Conservation (phyloP, 2,113 vertebrate species). For the Coreoperca whiteheadi region DNA sequence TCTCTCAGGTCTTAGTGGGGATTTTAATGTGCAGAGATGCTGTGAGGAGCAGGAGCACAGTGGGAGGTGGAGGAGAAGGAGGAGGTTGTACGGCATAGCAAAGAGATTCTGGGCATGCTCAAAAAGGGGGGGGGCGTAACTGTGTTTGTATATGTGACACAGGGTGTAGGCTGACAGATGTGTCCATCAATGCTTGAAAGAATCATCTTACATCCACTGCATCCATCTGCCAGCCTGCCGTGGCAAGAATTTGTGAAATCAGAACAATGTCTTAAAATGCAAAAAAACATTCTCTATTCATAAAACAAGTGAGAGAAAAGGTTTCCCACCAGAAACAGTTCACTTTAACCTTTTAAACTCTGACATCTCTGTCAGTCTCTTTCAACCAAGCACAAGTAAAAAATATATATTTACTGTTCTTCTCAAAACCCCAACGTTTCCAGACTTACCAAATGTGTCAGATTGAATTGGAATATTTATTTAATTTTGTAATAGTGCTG, state of each 20-base stretch:
- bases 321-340: background rate
- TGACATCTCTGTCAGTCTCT: background rate
- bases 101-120: slow-evolving; percentile 13
- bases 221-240: slow-evolving; percentile 68
- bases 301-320: background rate
- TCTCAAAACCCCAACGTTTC: background rate
- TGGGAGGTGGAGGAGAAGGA: slow-evolving; percentile 61
- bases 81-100: slow-evolving; percentile 32
- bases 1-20: slow-evolving; percentile 59
- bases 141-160: slow-evolving; percentile 22
- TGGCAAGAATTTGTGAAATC: slow-evolving; percentile 9
- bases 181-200: slow-evolving; percentile 67
- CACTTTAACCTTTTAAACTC: background rate
- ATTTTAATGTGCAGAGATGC: slow-evolving; percentile 59
- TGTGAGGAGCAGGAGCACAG: slow-evolving; percentile 69
- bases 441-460: background rate
- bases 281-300: background rate
- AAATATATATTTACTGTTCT: background rate
- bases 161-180: slow-evolving; percentile 67
- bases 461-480: background rate
- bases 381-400: background rate
- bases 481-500: background rate
- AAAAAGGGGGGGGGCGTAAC: slow-evolving; percentile 5
- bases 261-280: slow-evolving; percentile 31
- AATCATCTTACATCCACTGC: slow-evolving; percentile 72